phyloP scores from a whole-genome alignment of 92 coral and sea anemone genomes.

The Parazoanthus swiftii region DNA sequence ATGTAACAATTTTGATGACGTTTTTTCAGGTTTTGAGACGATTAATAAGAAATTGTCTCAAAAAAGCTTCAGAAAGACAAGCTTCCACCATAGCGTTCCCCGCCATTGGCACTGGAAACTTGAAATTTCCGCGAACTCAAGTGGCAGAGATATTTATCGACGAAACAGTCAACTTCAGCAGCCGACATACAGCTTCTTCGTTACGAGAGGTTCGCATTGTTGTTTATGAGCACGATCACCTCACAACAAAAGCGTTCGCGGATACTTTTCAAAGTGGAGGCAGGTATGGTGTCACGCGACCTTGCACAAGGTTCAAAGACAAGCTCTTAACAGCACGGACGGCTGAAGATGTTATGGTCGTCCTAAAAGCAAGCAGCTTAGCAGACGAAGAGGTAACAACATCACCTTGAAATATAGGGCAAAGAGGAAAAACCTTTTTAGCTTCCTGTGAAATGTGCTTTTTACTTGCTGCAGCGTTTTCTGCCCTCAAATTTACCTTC shows the following conservation, averaged over 20 bases:
- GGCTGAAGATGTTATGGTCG: neutral
- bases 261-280: neutral
- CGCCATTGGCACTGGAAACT: conserved; percentile 48
- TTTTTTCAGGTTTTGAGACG: conserved; percentile 15
- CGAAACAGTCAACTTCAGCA: conserved; percentile 37
- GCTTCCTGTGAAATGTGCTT: neutral
- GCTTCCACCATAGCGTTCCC: conserved; percentile 31
- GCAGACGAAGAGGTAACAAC: conserved; percentile 7
- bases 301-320: neutral
- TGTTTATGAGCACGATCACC: conserved; percentile 32
- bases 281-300: neutral
- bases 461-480: too few relatives aligned
- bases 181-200: conserved; percentile 12
- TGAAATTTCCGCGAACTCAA: conserved; percentile 32
- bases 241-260: neutral
- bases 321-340: conserved; percentile 5
- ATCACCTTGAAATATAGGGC: neutral
- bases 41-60: conserved; percentile 5
- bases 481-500: too few relatives aligned
- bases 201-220: conserved; percentile 41
- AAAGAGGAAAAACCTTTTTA: neutral
- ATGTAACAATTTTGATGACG: neutral
- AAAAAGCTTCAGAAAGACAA: neutral
- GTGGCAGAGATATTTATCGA: conserved; percentile 29
- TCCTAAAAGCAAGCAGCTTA: neutral